Percentiles rank a stretch among this genome's conserved stretches.
Conservation (phyloP, 2,888 invertebrate species). For the Sminthurides aquaticus region DNA sequence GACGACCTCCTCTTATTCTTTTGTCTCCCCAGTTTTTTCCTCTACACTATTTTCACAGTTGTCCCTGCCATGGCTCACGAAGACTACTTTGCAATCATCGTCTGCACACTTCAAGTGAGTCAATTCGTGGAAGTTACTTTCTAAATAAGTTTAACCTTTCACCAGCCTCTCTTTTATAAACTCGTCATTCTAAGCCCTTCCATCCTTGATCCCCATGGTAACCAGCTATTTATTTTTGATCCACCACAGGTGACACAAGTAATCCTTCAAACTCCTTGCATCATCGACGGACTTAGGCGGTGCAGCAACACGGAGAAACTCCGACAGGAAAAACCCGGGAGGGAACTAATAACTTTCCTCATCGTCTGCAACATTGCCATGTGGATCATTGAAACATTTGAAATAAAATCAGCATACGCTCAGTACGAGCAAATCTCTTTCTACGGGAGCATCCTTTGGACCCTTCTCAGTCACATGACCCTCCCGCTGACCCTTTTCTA, state of each 20-base stretch:
- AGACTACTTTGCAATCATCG: slow-evolving; percentile 52
- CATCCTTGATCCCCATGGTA: neutral
- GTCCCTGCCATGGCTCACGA: slow-evolving; percentile 57
- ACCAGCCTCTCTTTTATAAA: neutral
- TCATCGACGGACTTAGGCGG: slow-evolving; percentile 66
- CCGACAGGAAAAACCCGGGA: slow-evolving; percentile 62
- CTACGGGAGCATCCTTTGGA: slow-evolving; percentile 65
- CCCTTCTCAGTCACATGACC: slow-evolving; percentile 63
- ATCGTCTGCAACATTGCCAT: slow-evolving; percentile 67
- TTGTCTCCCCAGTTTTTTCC: slow-evolving; percentile 64
- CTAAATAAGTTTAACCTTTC: neutral
- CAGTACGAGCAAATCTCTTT: slow-evolving; percentile 57
- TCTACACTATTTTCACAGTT: slow-evolving; percentile 62
- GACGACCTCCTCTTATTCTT: slow-evolving; percentile 65
- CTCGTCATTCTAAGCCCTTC: no score
- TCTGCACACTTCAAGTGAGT: slow-evolving; percentile 54
- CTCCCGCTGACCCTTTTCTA: slow-evolving; percentile 70
- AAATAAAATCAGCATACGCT: slow-evolving; percentile 54
- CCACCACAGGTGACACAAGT: slow-evolving; percentile 59
- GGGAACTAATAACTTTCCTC: slow-evolving; percentile 68
- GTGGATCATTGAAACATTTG: slow-evolving; percentile 69
- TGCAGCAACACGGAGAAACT: slow-evolving; percentile 60
- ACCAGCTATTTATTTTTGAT: neutral
- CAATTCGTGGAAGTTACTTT: neutral
- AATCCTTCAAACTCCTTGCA: slow-evolving; percentile 63